Evolutionary conservation across 1,140 invertebrate genomes (phyloP).

Genomic region (Lepidostoma basale): DNA sequence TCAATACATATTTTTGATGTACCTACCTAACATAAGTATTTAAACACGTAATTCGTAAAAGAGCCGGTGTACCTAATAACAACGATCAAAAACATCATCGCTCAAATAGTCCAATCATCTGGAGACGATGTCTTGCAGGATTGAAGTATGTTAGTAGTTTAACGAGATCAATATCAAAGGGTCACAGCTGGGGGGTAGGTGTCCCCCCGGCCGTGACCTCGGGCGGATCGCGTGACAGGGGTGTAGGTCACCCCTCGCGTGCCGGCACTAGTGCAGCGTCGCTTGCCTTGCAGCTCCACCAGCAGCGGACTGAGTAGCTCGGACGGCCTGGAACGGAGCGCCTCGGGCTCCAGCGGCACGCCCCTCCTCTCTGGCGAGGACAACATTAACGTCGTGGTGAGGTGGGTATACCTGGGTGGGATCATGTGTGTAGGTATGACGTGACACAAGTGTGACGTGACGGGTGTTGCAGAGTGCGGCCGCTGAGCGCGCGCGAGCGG

Average conservation of each 20-base stretch:
- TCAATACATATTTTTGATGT: no score
- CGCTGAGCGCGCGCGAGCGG: conserved; percentile 72
- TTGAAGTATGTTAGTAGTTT: background rate
- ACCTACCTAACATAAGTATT: no score
- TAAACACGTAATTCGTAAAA: no score
- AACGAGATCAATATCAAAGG: background rate
- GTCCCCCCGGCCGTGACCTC: background rate
- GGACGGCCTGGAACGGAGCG: conserved; percentile 55
- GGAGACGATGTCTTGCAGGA: background rate
- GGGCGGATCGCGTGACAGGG: background rate
- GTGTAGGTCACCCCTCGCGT: background rate
- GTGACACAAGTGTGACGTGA: background rate
- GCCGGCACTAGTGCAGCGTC: background rate
- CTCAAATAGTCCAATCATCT: background rate
- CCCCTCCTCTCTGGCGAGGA: conserved; percentile 65
- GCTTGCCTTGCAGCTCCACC: conserved; percentile 33
- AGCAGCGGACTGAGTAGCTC: conserved; percentile 55
- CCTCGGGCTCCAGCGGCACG: conserved; percentile 51
- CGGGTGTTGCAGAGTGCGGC: conserved; percentile 66
- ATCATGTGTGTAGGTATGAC: background rate
- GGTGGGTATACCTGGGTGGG: conserved; percentile 55
- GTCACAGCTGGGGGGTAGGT: background rate
- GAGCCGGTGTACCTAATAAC: no score
- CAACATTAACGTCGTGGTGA: conserved; percentile 80
- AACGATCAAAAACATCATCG: no score